Conservation (phyloP, 2,113 vertebrate genomes). For the Hipposideros armiger region DNA sequence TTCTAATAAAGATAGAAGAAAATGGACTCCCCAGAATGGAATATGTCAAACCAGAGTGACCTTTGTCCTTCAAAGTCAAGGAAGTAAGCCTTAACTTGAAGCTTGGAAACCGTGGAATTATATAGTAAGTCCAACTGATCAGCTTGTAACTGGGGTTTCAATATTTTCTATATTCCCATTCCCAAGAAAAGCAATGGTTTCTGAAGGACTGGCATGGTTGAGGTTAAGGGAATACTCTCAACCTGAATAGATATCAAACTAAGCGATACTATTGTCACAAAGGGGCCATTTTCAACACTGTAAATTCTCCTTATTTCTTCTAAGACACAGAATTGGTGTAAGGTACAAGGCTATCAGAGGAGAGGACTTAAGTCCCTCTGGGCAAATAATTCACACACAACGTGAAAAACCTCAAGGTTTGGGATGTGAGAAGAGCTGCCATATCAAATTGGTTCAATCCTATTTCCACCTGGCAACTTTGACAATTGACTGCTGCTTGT, state of each 20-base stretch:
- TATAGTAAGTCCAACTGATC: background rate
- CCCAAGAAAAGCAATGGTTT: background rate
- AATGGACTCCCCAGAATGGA: background rate
- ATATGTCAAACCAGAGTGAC: background rate
- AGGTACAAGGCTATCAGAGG: background rate
- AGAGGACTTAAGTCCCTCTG: background rate
- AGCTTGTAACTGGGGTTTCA: background rate
- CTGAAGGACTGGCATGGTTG: background rate
- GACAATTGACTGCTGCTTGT: background rate
- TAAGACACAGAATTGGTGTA: background rate
- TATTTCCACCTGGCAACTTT: background rate
- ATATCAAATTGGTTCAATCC: background rate
- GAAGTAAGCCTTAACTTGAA: constrained; percentile 22
- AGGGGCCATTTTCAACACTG: background rate
- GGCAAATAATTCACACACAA: constrained; percentile 27
- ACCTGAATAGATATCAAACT: background rate
- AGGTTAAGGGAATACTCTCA: constrained; percentile 26
- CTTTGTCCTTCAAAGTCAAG: constrained; percentile 27
- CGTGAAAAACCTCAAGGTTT: background rate
- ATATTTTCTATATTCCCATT: background rate
- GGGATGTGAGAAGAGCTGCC: background rate
- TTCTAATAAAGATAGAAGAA: constrained; percentile 49
- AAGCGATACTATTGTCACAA: background rate
- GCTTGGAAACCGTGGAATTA: background rate
- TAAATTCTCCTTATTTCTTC: constrained; percentile 52